These are phyloP conservation scores for Xanthia icteritia DNA, from an alignment of 2,888 invertebrate genomes.

Conservation along the genomic window DNA sequence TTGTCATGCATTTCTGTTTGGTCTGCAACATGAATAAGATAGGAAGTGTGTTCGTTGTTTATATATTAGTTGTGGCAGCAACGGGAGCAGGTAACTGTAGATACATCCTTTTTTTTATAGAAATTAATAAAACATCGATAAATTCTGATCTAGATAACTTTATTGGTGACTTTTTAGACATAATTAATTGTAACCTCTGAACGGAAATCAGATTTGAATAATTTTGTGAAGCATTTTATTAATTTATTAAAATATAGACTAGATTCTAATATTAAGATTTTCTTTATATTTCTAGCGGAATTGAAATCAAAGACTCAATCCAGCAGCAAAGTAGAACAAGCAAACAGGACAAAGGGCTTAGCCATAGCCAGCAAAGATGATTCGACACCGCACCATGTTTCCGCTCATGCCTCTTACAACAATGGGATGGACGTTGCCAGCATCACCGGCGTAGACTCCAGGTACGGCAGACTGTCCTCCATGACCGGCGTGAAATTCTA, in stretches of 20 bases:
- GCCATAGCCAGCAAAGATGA: conserved; percentile 14
- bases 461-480: conserved; percentile 79
- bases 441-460: conserved; percentile 75
- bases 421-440: conserved; percentile 77
- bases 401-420: conserved; percentile 45
- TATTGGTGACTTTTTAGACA: conserved; percentile 8
- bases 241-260: conserved; percentile 2
- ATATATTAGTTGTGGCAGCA: conserved; percentile 60
- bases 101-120: conserved; percentile 16
- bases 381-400: conserved; percentile 32
- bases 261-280: not conserved
- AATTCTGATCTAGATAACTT: conserved; percentile 21
- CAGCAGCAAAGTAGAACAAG: conserved; percentile 39
- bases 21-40: conserved; percentile 77
- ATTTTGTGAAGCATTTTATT: not conserved
- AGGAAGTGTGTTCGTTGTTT: conserved; percentile 62
- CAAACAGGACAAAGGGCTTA: conserved; percentile 36
- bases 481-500: conserved; percentile 77
- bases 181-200: conserved; percentile 21
- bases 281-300: conserved; percentile 54
- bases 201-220: conserved; percentile 38
- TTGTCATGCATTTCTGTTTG: conserved; percentile 77
- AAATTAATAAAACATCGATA: conserved; percentile 25
- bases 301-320: conserved; percentile 43
- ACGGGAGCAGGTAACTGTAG: conserved; percentile 71